A percentile compares a stretch with the other conserved stretches of the same genome.
Evolutionary conservation across 2,888 invertebrate species (phyloP).

Genomic region (Deroplatys truncata): DNA sequence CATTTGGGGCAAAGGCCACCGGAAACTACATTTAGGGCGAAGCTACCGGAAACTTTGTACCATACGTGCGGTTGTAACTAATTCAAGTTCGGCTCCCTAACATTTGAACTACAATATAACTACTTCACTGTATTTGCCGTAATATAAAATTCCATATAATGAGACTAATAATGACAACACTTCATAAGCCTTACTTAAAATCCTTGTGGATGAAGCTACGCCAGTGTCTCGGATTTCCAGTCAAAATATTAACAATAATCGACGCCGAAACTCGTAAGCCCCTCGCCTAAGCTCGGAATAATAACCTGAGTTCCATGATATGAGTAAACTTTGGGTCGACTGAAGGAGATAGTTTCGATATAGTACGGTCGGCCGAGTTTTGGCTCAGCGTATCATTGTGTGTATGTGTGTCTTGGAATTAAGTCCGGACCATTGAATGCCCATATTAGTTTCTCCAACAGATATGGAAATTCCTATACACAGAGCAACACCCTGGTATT

Average conservation of each 20-base stretch:
- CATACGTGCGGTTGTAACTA: no score
- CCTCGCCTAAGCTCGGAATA: background rate
- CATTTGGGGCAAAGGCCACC: no score
- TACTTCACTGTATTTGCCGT: no score
- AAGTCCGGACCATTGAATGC: conserved; percentile 12
- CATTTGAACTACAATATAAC: no score
- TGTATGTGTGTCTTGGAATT: background rate
- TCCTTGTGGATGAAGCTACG: no score
- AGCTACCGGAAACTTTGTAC: no score
- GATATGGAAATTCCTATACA: conserved; percentile 11
- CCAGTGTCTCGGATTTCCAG: background rate
- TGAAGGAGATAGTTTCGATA: background rate
- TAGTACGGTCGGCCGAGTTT: background rate
- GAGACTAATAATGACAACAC: no score
- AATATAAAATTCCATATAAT: no score
- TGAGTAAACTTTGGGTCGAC: background rate
- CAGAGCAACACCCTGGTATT: background rate
- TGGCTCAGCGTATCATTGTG: background rate
- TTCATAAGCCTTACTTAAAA: no score
- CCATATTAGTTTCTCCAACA: background rate
- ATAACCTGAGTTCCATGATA: background rate
- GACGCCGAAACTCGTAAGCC: background rate
- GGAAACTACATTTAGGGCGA: no score
- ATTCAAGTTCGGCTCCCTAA: no score
- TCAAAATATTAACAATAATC: background rate